Base-by-base conservation (phyloP, 1,140 invertebrate genomes). In the Schlechtendalia chinensis region DNA sequence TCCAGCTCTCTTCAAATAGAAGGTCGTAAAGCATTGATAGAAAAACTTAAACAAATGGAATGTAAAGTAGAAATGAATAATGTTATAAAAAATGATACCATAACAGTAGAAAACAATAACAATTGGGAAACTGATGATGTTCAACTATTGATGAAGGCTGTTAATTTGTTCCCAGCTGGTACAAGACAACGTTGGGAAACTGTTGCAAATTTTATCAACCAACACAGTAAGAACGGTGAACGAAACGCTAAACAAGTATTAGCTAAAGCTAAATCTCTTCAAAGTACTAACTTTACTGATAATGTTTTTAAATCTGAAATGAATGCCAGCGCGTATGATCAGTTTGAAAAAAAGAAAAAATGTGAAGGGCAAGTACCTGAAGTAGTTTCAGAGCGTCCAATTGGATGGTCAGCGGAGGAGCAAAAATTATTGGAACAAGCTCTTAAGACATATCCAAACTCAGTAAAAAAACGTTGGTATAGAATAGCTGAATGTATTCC, bases 151-250 rank as follows among this genome's bases (percentile, higher is more conserved):
- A 96, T 98, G 22, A 98, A 98, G 86, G 96, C 94, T 54, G 96
- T 98, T 0, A 98, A 98, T 88, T 85, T 98, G 3, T 98, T 98
- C 86, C 96, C 97, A 0, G 96, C 96, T 59, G 97, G 97, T 19
- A 98, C 97, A 0, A 94, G 92, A 85, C 93, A 97, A 79, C 75
- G 96, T 83, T 99, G 96, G 97, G 96, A 98, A 81, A 95, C 97
- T 0, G 94, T 98, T 3, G 94, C 96, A 0, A 95, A 96, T 85
- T 99, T 97, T 85, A 92, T 99, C 19, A 96, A 96, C 85, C 96
- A 98, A 85, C 97, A 99, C 85, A 89, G 89, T 19, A 87, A 85
- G 45, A 88, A 88, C 72, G 86, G 87, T 27, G 85, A 84, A 17
- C 87, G 91, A 81, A 89, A 88, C 39, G 93, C 96, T 0, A 96